Conservation (phyloP, 1,140 invertebrate species). For the Tetragnatha versicolor region DNA sequence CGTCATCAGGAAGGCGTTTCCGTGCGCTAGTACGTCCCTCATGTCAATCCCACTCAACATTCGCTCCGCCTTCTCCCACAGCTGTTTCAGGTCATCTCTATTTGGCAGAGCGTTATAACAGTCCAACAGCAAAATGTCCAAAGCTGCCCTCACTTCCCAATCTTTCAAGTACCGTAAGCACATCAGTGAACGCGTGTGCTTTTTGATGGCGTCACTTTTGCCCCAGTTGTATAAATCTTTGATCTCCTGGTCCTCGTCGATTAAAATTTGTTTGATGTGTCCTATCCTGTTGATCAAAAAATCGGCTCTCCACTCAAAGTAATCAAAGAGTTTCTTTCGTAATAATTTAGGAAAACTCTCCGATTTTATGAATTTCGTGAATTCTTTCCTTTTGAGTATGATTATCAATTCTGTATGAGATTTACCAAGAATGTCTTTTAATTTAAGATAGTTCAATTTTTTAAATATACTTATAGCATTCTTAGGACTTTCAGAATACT, state of each 20-base stretch:
- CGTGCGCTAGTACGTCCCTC: constrained; percentile 1
- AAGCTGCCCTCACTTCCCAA: background rate
- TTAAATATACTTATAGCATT: background rate
- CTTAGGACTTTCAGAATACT: too few relatives aligned
- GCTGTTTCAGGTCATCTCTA: background rate
- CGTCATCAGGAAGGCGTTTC: background rate
- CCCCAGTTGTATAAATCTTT: background rate
- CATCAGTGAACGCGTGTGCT: constrained; percentile 4
- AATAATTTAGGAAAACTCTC: background rate
- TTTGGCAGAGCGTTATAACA: constrained; percentile 12
- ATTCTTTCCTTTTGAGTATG: background rate
- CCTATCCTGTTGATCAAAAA: constrained; percentile 1
- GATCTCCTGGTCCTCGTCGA: constrained; percentile 17
- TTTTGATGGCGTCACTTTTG: constrained; percentile 7
- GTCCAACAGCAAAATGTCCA: constrained; percentile 34
- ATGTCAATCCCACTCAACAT: constrained; percentile 2
- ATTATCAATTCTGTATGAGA: background rate
- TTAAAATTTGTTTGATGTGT: constrained; percentile 11
- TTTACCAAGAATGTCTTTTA: background rate
- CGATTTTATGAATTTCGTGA: background rate
- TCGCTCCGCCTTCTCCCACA: background rate
- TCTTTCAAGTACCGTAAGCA: constrained; percentile 5
- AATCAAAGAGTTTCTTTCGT: background rate
- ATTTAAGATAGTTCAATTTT: background rate
- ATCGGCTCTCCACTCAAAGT: background rate